A percentile compares a stretch with the other conserved stretches of the same genome.
These are phyloP conservation scores for Periphyllus acericola DNA, from an alignment of 2,888 invertebrate genomes.

Conservation along the genomic window DNA sequence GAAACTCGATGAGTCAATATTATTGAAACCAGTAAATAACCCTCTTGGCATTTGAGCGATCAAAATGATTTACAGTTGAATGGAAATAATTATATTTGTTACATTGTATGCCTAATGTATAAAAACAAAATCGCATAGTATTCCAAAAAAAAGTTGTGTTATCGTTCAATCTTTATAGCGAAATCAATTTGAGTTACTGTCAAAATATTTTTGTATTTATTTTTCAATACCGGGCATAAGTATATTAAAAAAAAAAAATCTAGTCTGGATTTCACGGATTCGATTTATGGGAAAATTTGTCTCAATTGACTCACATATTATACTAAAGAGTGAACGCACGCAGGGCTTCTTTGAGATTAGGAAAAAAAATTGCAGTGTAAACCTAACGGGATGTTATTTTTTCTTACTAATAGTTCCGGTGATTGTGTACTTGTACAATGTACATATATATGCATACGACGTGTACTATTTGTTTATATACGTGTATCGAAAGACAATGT, in stretches of 20 bases:
- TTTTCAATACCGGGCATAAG: too few relatives aligned
- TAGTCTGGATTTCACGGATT: neutral
- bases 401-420: constrained; percentile 35
- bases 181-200: too few relatives aligned
- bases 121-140: too few relatives aligned
- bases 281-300: neutral
- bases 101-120: too few relatives aligned
- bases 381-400: constrained; percentile 39
- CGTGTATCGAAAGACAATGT: constrained; percentile 56
- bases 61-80: neutral
- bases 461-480: constrained; percentile 44
- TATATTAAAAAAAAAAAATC: too few relatives aligned
- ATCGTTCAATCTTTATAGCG: too few relatives aligned
- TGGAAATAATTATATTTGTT: too few relatives aligned
- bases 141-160: too few relatives aligned
- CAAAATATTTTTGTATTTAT: too few relatives aligned
- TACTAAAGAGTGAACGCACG: neutral
- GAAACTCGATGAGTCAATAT: neutral
- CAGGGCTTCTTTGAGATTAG: neutral
- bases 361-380: constrained; percentile 15
- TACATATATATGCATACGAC: neutral
- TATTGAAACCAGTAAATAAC: neutral
- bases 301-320: neutral
- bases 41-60: neutral
- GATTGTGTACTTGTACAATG: constrained; percentile 30